Conservation (phyloP, 2,113 vertebrate species). For the Hypanus sabinus region DNA sequence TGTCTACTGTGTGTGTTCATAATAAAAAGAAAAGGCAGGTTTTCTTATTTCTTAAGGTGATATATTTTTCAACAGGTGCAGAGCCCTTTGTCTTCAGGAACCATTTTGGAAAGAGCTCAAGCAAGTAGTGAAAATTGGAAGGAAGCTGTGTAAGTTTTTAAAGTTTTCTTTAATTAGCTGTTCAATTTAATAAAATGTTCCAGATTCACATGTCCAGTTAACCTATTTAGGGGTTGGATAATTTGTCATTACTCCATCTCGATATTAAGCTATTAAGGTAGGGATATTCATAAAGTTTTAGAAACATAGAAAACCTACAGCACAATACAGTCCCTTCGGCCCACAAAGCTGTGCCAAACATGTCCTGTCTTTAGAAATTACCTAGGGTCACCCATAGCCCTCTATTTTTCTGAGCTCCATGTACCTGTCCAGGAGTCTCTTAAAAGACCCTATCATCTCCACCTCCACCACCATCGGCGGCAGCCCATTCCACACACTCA, state of each 20-base stretch:
- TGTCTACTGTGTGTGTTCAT: background rate
- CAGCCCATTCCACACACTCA: no score
- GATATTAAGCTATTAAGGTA: background rate
- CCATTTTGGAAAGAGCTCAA: background rate
- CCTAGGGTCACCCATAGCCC: no score
- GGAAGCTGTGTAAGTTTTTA: slow-evolving; percentile 62
- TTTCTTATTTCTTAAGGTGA: background rate
- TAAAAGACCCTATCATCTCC: no score
- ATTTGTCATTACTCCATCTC: background rate
- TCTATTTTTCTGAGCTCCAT: no score
- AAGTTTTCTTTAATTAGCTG: background rate
- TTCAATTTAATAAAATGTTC: no score
- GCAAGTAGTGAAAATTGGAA: slow-evolving; percentile 48
- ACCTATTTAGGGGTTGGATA: background rate
- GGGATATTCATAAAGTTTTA: background rate
- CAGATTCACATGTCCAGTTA: background rate
- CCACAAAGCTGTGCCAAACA: no score
- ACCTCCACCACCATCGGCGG: no score
- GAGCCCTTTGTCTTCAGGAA: background rate
- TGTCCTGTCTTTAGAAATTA: no score
- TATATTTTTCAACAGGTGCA: background rate
- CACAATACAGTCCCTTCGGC: no score
- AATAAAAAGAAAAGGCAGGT: background rate
- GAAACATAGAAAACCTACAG: background rate
- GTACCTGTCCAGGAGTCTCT: no score